These are phyloP conservation scores for Alcedo atthis DNA, from an alignment of 2,797 vertebrate genomes.

Conservation along the genomic window DNA sequence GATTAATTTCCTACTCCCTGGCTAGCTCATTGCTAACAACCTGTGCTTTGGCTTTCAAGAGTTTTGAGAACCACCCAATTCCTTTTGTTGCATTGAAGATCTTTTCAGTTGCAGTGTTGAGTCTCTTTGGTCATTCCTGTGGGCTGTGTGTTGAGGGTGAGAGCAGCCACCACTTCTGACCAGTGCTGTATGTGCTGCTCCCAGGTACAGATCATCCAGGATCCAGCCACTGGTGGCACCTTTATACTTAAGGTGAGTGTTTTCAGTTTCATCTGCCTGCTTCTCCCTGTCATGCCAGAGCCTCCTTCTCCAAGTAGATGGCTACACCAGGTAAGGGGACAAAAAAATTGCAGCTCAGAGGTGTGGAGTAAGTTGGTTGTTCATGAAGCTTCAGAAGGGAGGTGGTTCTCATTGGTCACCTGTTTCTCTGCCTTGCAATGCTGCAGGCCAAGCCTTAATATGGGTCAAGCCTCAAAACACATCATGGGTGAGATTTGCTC, in stretches of 20 bases:
- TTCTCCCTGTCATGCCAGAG: not conserved
- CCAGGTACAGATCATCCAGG: constrained; percentile 93
- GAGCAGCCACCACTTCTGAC: not conserved
- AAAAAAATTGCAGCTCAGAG: not conserved
- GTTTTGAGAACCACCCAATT: not conserved
- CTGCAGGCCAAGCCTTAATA: not conserved
- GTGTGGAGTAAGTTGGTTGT: not conserved
- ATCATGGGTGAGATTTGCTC: not conserved
- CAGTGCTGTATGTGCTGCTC: not conserved
- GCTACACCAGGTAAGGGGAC: not conserved
- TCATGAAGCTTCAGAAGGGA: not conserved
- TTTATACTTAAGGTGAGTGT: constrained; percentile 93
- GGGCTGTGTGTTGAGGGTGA: not conserved
- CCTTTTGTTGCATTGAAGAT: not conserved
- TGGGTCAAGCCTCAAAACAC: not conserved
- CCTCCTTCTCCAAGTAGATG: not conserved
- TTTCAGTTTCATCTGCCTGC: not conserved
- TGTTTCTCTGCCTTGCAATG: not conserved
- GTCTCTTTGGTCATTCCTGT: not conserved
- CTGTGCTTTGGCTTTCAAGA: not conserved
- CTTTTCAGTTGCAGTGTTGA: not conserved
- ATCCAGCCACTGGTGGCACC: constrained; percentile 87
- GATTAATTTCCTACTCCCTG: not conserved
- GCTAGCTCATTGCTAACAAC: not conserved
- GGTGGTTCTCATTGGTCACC: not conserved